Evolutionary conservation across 2,888 invertebrate genomes (phyloP), one percentile per base, ranked within the genome.

Genomic region (Tillus elongatus): DNA sequence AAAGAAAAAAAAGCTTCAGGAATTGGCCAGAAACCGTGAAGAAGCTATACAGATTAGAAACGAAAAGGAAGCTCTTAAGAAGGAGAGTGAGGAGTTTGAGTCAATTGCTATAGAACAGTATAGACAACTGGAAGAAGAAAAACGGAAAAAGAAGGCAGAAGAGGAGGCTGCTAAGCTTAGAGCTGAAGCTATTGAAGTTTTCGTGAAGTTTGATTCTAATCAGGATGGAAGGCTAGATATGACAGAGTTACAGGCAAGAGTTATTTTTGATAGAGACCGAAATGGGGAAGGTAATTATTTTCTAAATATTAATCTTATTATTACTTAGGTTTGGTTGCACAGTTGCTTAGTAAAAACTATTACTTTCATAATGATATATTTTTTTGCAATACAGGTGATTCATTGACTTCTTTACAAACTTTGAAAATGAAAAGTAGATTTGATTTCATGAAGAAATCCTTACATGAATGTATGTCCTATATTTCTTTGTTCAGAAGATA

Each of bases 251-350:
- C 78, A 81, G 66, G 71, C 75, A 2, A 77, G 80, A 40, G 70
- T 73, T 53, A 79, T 77, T 30, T 89, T 97, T 67, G 97, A 97
- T 68, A 82, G 79, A 50, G 84, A 97, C 65, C 78, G 79, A 42
- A 83, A 95, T 70, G 95, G 93, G 4, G 75, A 75, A 52, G 62
- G 63, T 62, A 50, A 40, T 29, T 26, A n/a, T n/a, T n/a, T n/a
- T 10, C 14, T 31, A 39, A 6, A 30, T 36, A 29, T 9, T 29
- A 29, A 10, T 10, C 8, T 6, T 10, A 29, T 11, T 11, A 29
- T 11, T n/a, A n/a, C n/a, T n/a, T 19, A 8, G 24, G 24, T n/a
- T 8, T n/a, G 6, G 24, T 19, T 19, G 6, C n/a, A 19, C 24
- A 8, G 24, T 19, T 19, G 24, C n/a, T n/a, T 24, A 24, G n/a